Evolutionary conservation across 2,113 vertebrate genomes (phyloP).

Genomic region (Larimichthys crocea): DNA sequence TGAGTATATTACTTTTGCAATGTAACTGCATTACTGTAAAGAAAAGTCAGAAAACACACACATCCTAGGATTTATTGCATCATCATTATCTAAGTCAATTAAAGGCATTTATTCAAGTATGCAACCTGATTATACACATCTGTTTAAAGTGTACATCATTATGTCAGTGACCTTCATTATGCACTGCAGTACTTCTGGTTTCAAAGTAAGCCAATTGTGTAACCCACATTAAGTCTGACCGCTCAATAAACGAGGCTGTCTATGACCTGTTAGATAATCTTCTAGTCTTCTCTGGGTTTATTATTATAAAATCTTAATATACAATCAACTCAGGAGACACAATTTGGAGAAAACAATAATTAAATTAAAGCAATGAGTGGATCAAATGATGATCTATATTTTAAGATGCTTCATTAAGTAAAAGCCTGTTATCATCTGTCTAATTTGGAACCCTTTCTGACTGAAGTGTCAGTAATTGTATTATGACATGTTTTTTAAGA

Average conservation of each 20-base stretch:
- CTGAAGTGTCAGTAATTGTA: background rate
- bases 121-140: background rate
- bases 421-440: background rate
- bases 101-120: background rate
- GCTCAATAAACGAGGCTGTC: background rate
- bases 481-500: background rate
- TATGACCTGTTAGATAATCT: background rate
- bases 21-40: background rate
- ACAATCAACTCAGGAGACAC: background rate
- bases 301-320: background rate
- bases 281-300: background rate
- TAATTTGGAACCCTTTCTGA: background rate
- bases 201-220: slow-evolving; percentile 3
- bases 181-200: background rate
- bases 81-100: background rate
- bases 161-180: background rate
- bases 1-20: slow-evolving; percentile 11
- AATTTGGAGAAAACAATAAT: background rate
- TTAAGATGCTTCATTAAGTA: background rate
- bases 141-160: slow-evolving; percentile 4
- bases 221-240: background rate
- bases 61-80: background rate
- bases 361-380: background rate
- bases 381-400: background rate
- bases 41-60: background rate